phyloP scores from a whole-genome alignment of 1,140 invertebrate genomes.

The Aphelinus atriplicis region DNA sequence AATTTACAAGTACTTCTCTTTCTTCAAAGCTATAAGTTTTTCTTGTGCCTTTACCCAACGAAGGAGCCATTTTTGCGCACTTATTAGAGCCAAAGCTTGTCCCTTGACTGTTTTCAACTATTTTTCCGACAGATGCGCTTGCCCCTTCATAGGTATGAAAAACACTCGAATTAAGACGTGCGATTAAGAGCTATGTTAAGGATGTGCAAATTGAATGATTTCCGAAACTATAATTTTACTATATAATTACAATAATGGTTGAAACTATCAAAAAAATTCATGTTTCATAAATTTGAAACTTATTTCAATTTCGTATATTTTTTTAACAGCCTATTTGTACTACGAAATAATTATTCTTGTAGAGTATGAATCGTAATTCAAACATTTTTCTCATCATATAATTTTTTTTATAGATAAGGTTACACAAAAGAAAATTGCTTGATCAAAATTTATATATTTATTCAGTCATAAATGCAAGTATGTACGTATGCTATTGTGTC shows the following conservation, averaged over 20 bases:
- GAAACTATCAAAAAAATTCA: no score
- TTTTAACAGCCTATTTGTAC: no score
- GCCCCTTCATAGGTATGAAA: conserved; percentile 30
- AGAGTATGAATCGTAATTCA: no score
- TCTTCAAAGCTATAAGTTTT: conserved; percentile 56
- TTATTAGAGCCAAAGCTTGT: conserved; percentile 25
- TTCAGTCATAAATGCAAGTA: conserved; percentile 27
- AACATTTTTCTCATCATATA: no score
- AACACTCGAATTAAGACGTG: conserved; percentile 30
- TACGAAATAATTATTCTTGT: no score
- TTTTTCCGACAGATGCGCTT: conserved; percentile 23
- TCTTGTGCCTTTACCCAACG: conserved; percentile 46
- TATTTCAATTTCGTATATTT: no score
- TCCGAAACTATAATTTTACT: background rate
- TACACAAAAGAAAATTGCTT: no score
- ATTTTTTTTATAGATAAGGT: no score
- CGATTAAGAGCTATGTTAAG: background rate
- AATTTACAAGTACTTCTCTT: conserved; percentile 47
- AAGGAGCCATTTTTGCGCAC: conserved; percentile 48
- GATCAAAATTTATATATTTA: background rate
- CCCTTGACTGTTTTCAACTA: conserved; percentile 35
- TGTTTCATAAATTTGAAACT: no score
- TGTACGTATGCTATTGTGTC: conserved; percentile 6
- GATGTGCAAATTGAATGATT: background rate
- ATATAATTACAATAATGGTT: no score